Conservation (phyloP, 2,113 vertebrate genomes). For the Galeopterus variegatus region DNA sequence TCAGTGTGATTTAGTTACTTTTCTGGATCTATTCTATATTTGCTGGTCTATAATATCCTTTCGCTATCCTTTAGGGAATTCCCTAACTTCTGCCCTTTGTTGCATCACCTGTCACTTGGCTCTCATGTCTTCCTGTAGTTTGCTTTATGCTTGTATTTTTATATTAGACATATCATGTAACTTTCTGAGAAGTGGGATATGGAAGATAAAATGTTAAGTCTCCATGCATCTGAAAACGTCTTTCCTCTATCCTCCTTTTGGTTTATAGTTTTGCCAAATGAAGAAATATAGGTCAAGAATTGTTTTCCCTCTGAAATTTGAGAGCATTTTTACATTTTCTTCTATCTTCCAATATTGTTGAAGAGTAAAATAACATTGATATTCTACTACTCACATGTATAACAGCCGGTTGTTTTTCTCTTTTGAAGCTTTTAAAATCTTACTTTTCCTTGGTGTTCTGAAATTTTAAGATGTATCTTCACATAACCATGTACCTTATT, state of each 20-base stretch:
- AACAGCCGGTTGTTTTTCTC: not conserved
- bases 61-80: too few species aligned
- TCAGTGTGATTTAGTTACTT: not conserved
- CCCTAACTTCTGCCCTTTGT: not conserved
- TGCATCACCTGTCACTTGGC: not conserved
- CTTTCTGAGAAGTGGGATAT: not conserved
- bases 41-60: not conserved
- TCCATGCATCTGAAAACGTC: not conserved
- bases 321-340: not conserved
- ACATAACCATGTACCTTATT: not conserved
- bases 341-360: not conserved
- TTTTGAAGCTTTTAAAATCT: not conserved
- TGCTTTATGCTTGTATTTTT: not conserved
- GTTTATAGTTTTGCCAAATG: not conserved
- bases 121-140: not conserved
- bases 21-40: not conserved
- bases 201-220: not conserved
- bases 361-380: not conserved
- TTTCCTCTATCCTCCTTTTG: not conserved
- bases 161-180: not conserved
- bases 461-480: not conserved
- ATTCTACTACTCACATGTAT: not conserved
- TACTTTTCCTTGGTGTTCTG: not conserved
- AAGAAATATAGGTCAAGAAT: not conserved
- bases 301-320: not conserved